Conservation (phyloP, 1,140 invertebrate species). For the Microplitis mediator region DNA sequence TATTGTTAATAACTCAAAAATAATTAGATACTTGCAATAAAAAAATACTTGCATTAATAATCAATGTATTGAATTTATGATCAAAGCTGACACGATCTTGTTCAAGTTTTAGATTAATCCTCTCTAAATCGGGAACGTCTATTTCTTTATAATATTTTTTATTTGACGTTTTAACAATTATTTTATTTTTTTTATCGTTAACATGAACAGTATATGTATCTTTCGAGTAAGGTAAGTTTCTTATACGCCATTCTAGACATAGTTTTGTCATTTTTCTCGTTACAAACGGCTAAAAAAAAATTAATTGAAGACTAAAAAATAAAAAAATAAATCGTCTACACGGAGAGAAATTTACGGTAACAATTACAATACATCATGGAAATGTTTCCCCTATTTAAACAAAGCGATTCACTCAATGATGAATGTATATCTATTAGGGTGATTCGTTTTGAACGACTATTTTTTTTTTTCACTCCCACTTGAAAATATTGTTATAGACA, state of each 20-base stretch:
- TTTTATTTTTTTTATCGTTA: slow-evolving; percentile 69
- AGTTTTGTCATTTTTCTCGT: slow-evolving; percentile 74
- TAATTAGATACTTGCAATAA: slow-evolving; percentile 12
- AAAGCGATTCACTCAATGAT: too few relatives aligned
- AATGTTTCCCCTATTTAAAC: too few relatives aligned
- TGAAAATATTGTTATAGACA: too few relatives aligned
- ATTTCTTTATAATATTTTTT: slow-evolving; percentile 84
- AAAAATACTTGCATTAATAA: slow-evolving; percentile 69
- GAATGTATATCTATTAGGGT: too few relatives aligned
- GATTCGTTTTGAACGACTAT: too few relatives aligned
- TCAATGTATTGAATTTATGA: slow-evolving; percentile 79
- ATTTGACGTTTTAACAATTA: slow-evolving; percentile 72
- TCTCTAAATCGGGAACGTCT: slow-evolving; percentile 72
- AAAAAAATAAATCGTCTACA: too few relatives aligned
- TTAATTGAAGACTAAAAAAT: neutral
- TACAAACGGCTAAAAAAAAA: slow-evolving; percentile 69
- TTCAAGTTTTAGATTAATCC: slow-evolving; percentile 67
- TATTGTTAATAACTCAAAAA: slow-evolving; percentile 6
- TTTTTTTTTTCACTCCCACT: too few relatives aligned
- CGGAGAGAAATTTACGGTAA: too few relatives aligned
- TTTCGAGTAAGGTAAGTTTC: slow-evolving; percentile 76
- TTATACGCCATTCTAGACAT: slow-evolving; percentile 80
- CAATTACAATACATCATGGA: too few relatives aligned
- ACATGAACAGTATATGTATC: slow-evolving; percentile 73
- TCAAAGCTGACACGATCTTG: slow-evolving; percentile 69